These are phyloP conservation scores for Pardalotus punctatus DNA, from an alignment of 2,113 vertebrate genomes.

Conservation along the genomic window DNA sequence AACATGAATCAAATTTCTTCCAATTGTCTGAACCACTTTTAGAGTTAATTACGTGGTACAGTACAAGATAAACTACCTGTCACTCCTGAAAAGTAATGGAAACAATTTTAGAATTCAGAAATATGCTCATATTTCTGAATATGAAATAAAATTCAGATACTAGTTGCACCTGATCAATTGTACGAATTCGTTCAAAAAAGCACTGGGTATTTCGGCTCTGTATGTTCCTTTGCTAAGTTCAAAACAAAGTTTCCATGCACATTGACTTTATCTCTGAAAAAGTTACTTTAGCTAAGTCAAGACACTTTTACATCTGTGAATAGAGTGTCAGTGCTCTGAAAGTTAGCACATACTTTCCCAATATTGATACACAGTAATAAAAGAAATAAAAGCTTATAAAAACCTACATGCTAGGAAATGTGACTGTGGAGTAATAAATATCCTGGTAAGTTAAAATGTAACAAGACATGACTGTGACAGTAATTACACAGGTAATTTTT, in stretches of 20 bases:
- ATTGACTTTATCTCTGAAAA: neutral
- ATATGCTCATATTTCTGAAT: neutral
- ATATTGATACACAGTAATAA: neutral
- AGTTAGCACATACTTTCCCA: neutral
- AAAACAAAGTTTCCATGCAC: neutral
- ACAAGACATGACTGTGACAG: neutral
- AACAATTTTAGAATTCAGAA: slow-evolving; percentile 21
- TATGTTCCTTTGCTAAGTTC: neutral
- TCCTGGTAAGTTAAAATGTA: neutral
- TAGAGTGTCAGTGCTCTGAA: neutral
- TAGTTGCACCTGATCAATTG: neutral
- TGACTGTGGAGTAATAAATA: neutral
- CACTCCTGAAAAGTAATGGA: neutral
- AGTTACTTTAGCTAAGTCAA: neutral
- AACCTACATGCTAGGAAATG: neutral
- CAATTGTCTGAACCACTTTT: neutral
- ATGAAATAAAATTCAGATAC: neutral
- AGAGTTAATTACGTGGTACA: neutral
- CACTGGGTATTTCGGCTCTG: neutral
- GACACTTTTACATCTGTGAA: neutral
- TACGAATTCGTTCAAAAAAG: neutral
- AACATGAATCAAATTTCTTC: slow-evolving; percentile 13
- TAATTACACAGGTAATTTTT: neutral
- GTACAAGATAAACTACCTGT: slow-evolving; percentile 4
- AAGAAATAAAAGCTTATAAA: neutral